These are phyloP conservation scores for Crax fasciolata DNA, from an alignment of 2,797 vertebrate species.

Conservation along the genomic window DNA sequence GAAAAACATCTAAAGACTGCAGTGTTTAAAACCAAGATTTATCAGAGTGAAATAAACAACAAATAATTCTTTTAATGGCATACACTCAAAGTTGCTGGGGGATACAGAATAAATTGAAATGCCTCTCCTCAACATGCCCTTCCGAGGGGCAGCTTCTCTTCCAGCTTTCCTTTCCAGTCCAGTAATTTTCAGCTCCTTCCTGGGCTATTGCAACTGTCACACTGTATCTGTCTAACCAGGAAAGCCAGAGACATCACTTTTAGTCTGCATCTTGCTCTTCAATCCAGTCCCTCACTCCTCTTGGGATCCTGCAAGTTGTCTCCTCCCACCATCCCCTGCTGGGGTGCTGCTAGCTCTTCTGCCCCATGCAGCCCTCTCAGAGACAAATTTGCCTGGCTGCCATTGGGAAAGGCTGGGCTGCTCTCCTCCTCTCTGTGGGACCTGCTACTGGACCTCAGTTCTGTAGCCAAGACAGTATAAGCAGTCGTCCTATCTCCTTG, in stretches of 20 bases:
- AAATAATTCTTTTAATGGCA: neutral
- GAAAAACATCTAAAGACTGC: neutral
- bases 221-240: neutral
- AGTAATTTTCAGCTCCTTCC: neutral
- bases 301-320: rapidly evolving
- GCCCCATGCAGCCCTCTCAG: rapidly evolving
- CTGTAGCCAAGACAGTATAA: neutral
- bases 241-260: neutral
- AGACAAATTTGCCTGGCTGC: neutral
- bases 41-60: neutral
- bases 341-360: neutral
- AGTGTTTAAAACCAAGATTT: neutral
- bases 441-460: neutral
- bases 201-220: neutral
- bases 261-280: neutral
- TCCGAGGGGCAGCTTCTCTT: neutral
- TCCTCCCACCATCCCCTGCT: neutral
- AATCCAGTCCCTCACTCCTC: neutral
- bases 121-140: neutral
- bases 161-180: neutral
- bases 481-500: neutral
- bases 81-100: neutral
- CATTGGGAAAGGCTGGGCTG: neutral
- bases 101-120: neutral
- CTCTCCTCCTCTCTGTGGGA: neutral